A percentile compares a stretch with the other conserved stretches of the same genome.
Evolutionary conservation across 2,888 invertebrate species (phyloP).

Genomic region (Mesorhabditis spiculigera): DNA sequence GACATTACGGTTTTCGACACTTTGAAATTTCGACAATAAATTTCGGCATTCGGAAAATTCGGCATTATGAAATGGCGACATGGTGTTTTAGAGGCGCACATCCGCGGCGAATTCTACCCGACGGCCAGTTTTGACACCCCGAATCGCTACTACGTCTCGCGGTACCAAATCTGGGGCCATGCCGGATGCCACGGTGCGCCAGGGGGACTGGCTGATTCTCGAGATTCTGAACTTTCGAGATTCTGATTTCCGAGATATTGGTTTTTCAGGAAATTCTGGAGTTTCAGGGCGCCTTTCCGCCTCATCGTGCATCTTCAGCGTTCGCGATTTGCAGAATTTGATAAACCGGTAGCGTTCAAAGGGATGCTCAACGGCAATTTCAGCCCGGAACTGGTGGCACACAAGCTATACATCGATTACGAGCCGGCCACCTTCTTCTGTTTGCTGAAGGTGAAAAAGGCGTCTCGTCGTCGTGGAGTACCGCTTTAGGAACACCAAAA

Average conservation of each 20-base stretch:
- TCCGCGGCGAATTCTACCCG: too few relatives aligned
- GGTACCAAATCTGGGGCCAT: conserved; percentile 37
- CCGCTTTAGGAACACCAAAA: not conserved
- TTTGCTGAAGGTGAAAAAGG: conserved; percentile 25
- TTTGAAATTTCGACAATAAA: too few relatives aligned
- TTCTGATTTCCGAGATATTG: too few relatives aligned
- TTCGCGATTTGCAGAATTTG: not conserved
- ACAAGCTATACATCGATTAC: conserved; percentile 35
- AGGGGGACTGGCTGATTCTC: not conserved
- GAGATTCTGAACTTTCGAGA: not conserved
- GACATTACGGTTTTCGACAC: too few relatives aligned
- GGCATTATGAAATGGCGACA: too few relatives aligned
- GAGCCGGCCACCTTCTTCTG: conserved; percentile 38
- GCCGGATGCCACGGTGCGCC: conserved; percentile 21
- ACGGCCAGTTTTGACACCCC: not conserved
- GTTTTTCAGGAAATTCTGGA: not conserved
- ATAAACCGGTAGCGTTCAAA: not conserved
- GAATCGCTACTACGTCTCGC: conserved; percentile 22
- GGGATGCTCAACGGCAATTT: not conserved
- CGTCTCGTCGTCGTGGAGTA: not conserved
- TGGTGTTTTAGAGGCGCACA: too few relatives aligned
- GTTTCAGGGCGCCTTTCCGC: conserved; percentile 6
- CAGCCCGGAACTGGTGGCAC: conserved; percentile 32
- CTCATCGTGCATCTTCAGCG: conserved; percentile 11
- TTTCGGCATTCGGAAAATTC: too few relatives aligned